A percentile compares a stretch with the other conserved stretches of the same genome.
phyloP scores from a whole-genome alignment of 1,140 invertebrate species.

The Drosophila rhopaloa region DNA sequence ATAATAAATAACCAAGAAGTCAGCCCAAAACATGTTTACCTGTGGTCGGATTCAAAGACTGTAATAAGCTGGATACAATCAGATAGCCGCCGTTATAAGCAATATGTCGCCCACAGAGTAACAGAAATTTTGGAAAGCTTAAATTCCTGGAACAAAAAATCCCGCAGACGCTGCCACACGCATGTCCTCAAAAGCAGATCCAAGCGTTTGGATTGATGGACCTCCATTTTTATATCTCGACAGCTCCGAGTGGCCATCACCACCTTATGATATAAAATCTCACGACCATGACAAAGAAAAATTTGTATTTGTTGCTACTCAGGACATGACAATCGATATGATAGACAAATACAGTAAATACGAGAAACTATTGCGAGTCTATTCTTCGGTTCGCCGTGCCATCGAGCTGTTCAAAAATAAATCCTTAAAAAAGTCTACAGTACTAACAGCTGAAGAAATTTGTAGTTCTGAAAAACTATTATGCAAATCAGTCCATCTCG shows the following conservation, averaged over 20 bases:
- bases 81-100: neutral
- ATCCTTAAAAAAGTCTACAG: neutral
- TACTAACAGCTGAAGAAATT: neutral
- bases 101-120: neutral
- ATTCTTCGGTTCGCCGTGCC: neutral
- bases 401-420: neutral
- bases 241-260: neutral
- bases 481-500: neutral
- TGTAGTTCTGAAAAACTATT: neutral
- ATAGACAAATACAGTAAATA: too few species aligned
- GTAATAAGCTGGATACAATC: neutral
- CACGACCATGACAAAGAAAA: neutral
- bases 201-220: neutral
- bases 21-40: neutral
- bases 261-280: neutral
- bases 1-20: too few species aligned
- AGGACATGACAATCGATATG: too few species aligned
- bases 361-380: neutral
- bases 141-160: neutral
- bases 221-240: neutral
- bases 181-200: neutral
- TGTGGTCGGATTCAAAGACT: neutral
- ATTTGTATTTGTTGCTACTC: neutral
- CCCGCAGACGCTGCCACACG: neutral
- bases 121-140: neutral